A percentile compares a stretch with the other conserved stretches of the same genome.
Conservation (phyloP, 1,140 invertebrate genomes). For the Zaprionus ornatus region DNA sequence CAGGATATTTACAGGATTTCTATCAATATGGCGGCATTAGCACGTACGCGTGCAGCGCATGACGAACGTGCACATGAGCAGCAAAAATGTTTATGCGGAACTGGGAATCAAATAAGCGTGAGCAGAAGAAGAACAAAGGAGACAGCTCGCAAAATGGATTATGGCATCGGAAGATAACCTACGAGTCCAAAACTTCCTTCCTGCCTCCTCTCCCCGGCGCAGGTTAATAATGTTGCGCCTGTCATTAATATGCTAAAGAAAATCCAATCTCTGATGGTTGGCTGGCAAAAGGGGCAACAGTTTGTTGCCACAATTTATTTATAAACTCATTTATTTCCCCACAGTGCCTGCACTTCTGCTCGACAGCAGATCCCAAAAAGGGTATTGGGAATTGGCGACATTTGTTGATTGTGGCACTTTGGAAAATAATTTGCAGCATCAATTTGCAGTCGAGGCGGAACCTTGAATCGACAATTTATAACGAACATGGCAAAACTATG, state of each 20-base stretch:
- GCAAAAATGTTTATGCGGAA: constrained; percentile 21
- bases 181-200: constrained; percentile 10
- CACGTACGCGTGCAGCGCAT: constrained; percentile 62
- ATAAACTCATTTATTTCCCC: constrained; percentile 52
- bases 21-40: constrained; percentile 77
- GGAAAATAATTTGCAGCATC: constrained; percentile 14
- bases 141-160: constrained; percentile 15
- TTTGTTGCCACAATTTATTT: constrained; percentile 54
- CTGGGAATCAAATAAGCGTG: background rate
- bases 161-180: constrained; percentile 19
- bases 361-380: constrained; percentile 1
- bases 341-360: background rate
- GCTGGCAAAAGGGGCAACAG: constrained; percentile 35
- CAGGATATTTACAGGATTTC: constrained; percentile 81
- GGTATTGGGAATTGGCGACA: constrained; percentile 15
- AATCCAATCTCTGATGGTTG: background rate
- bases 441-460: background rate
- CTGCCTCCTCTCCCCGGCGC: constrained; percentile 20
- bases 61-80: constrained; percentile 70
- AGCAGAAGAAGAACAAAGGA: background rate
- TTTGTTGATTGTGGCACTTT: constrained; percentile 10
- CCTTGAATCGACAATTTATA: background rate
- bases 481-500: background rate
- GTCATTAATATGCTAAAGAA: constrained; percentile 42
- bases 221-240: constrained; percentile 31